phyloP scores from a whole-genome alignment of 2,797 vertebrate species.

The Silurus lanzhouensis region DNA sequence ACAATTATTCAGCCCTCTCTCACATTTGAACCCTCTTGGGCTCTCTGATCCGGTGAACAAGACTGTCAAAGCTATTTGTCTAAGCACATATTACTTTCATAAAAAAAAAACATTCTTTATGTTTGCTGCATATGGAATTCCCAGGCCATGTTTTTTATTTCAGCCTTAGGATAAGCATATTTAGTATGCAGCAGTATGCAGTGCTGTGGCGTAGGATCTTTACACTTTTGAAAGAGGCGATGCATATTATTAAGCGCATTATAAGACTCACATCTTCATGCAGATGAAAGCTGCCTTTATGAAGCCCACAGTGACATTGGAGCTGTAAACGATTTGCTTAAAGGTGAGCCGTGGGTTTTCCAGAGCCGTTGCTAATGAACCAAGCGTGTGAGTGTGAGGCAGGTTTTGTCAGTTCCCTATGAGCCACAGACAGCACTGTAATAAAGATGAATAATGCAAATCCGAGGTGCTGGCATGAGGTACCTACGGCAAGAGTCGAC shows the following conservation, averaged over 20 bases:
- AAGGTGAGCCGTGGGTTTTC: constrained; percentile 37
- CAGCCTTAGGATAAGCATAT: not conserved
- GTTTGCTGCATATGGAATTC: constrained; percentile 17
- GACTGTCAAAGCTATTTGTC: constrained; percentile 25
- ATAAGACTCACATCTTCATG: constrained; percentile 19
- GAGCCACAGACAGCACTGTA: constrained; percentile 58
- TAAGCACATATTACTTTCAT: constrained; percentile 20
- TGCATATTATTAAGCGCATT: constrained; percentile 11
- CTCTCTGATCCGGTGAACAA: not conserved
- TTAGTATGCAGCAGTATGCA: constrained; percentile 11
- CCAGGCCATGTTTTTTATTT: constrained; percentile 15
- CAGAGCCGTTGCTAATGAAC: constrained; percentile 59
- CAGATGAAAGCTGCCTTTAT: constrained; percentile 34
- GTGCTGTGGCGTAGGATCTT: not conserved
- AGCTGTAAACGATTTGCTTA: constrained; percentile 33
- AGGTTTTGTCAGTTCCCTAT: constrained; percentile 59
- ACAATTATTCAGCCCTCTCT: not conserved
- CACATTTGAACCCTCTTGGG: constrained; percentile 35
- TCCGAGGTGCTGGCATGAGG: constrained; percentile 52
- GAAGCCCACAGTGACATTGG: constrained; percentile 14
- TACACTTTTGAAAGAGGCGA: not conserved
- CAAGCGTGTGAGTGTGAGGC: constrained; percentile 54
- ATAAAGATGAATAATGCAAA: constrained; percentile 74
- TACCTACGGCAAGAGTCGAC: constrained; percentile 63
- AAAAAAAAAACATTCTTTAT: constrained; percentile 17